Evolutionary conservation across 2,113 vertebrate species (phyloP).

Genomic region (Bubo bubo): DNA sequence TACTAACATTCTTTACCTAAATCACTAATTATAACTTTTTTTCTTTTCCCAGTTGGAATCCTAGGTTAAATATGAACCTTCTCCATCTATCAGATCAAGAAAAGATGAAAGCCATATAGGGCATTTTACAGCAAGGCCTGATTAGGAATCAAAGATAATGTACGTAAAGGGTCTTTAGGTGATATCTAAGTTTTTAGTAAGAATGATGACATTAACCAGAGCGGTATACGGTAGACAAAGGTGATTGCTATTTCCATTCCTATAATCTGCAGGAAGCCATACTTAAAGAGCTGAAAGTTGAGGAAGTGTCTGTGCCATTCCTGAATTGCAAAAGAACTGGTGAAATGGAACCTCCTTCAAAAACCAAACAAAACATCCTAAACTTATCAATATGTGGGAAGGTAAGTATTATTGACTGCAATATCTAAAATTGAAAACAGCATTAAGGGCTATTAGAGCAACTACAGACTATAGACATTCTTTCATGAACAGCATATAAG

Average conservation of each 20-base stretch:
- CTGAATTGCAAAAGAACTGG: background rate
- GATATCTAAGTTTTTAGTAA: background rate
- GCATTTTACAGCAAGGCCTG: background rate
- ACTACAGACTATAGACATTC: background rate
- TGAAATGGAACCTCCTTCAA: background rate
- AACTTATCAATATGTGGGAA: background rate
- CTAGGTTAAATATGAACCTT: background rate
- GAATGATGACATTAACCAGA: background rate
- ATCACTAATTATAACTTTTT: background rate
- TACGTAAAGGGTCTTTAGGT: too few relatives aligned
- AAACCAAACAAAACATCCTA: background rate
- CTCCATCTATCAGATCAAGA: background rate
- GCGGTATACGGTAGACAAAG: background rate
- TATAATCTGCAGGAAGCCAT: background rate
- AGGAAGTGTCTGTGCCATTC: background rate
- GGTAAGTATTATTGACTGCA: background rate
- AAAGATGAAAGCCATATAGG: background rate
- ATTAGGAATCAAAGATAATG: background rate
- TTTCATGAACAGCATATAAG: background rate
- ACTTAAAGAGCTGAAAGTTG: background rate
- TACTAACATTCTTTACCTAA: background rate
- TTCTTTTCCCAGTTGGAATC: background rate
- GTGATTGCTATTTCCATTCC: background rate
- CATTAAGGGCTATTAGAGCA: background rate
- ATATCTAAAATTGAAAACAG: background rate